Percentiles rank a stretch among this genome's conserved stretches.
Evolutionary conservation across 1,140 invertebrate species (phyloP).

Genomic region (Procambarus virginalis): DNA sequence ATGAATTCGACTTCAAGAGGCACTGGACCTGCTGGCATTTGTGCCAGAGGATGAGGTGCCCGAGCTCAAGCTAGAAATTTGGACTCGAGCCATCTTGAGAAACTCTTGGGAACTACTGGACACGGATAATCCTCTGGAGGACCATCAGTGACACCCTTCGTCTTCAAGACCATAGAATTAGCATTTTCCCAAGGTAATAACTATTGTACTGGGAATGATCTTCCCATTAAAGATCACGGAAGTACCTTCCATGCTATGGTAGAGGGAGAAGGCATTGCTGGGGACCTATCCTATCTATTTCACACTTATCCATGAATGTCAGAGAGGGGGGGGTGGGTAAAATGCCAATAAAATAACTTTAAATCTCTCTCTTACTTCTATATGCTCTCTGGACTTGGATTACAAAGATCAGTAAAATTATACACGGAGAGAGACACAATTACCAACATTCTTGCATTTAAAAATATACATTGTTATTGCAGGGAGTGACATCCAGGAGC

Average conservation of each 20-base stretch:
- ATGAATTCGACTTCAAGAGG: conserved; percentile 85
- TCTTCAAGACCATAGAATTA: conserved; percentile 84
- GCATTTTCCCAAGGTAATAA: conserved; percentile 75
- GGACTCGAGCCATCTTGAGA: conserved; percentile 83
- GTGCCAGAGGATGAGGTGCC: conserved; percentile 72
- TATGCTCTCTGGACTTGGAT: too few species aligned
- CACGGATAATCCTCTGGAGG: conserved; percentile 78
- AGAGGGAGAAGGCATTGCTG: too few species aligned
- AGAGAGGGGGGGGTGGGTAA: too few species aligned
- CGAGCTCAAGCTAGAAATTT: conserved; percentile 79
- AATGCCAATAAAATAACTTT: too few species aligned
- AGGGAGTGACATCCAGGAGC: conserved; percentile 81
- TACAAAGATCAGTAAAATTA: too few species aligned
- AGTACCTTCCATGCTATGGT: too few species aligned
- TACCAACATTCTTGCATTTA: background rate
- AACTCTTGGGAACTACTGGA: conserved; percentile 81
- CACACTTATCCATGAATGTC: too few species aligned
- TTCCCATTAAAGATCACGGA: too few species aligned
- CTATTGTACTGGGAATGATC: too few species aligned
- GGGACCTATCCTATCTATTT: too few species aligned
- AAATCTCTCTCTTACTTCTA: too few species aligned
- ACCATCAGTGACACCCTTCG: conserved; percentile 81
- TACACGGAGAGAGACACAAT: too few species aligned
- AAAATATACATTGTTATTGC: conserved; percentile 50
- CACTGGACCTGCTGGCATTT: conserved; percentile 80